These are phyloP conservation scores for Orthosia gracilis DNA, from an alignment of 2,888 invertebrate genomes.

Conservation along the genomic window DNA sequence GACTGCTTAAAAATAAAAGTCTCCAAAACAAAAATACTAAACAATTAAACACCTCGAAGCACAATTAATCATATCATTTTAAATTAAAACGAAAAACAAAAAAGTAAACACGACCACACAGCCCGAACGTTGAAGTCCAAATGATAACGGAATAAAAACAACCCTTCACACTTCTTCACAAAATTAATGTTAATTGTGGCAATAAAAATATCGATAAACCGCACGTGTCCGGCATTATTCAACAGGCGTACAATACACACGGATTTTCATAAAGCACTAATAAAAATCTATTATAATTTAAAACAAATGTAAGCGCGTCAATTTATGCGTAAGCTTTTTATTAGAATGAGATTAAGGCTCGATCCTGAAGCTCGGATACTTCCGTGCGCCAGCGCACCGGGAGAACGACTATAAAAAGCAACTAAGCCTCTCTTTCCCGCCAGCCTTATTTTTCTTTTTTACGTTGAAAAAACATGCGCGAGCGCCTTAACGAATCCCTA, in stretches of 20 bases:
- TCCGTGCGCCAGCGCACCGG: slow-evolving; percentile 90
- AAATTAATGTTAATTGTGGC: slow-evolving; percentile 85
- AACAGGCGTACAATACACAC: slow-evolving; percentile 83
- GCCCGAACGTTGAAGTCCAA: slow-evolving; percentile 81
- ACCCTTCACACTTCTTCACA: slow-evolving; percentile 86
- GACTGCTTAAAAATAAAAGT: slow-evolving; percentile 65
- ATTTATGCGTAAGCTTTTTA: slow-evolving; percentile 90
- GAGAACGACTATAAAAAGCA: slow-evolving; percentile 90
- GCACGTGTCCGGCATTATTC: slow-evolving; percentile 88
- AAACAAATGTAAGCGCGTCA: slow-evolving; percentile 85
- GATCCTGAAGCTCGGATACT: slow-evolving; percentile 89
- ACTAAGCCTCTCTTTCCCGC: slow-evolving; percentile 89
- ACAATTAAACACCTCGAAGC: slow-evolving; percentile 72
- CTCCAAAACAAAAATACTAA: slow-evolving; percentile 67
- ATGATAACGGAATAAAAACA: slow-evolving; percentile 87
- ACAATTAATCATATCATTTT: slow-evolving; percentile 79
- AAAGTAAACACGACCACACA: slow-evolving; percentile 87
- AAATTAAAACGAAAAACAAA: slow-evolving; percentile 61
- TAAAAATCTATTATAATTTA: slow-evolving; percentile 83
- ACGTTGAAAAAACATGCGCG: slow-evolving; percentile 80
- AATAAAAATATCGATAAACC: slow-evolving; percentile 87
- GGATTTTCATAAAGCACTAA: slow-evolving; percentile 73
- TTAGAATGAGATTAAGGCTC: slow-evolving; percentile 89
- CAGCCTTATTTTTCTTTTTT: slow-evolving; percentile 86
- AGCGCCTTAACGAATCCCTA: slow-evolving; percentile 82